Evolutionary conservation across 2,888 invertebrate genomes (phyloP), one percentile per base, ranked within the genome.

Genomic region (Crocallis elinguaria): DNA sequence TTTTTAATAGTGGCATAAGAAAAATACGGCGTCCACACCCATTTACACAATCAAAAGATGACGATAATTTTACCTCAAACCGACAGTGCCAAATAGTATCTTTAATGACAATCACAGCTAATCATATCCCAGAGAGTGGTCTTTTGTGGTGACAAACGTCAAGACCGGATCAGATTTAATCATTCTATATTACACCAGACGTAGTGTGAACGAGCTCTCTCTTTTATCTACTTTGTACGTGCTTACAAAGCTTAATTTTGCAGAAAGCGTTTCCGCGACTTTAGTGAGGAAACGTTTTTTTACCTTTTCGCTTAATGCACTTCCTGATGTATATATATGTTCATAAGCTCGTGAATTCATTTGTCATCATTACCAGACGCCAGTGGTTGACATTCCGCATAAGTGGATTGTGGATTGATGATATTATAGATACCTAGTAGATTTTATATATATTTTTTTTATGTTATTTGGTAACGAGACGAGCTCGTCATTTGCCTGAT

Each of bases 241-340:
- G 62, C 48, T 29, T 27, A 32, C 39, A 32, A 27, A 11, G 49
- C 45, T 50, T 49, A 49, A 52, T 52, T 36, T 37, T 14, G 12
- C 41, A 43, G 44, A 44, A 35, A 49, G 16, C 36, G 41, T 49
- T 50, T 32, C 37, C 42, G 42, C 33, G 49, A 32, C 25, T 49
- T 59, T 54, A 38, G 57, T 23, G 25, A 53, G 61, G 45, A 57
- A 56, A 50, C 46, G 42, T 48, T 60, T 44, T 38, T 55, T 50
- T 49, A 16, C 48, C 19, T 36, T 50, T 46, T 48, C 21, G 49
- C 38, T 30, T 50, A 51, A 62, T 51, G 42, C 36, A 9, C 49
- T 57, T 60, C 50, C 52, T 46, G 56, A 56, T 44, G 44, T 41
- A 27, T 29, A 29, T 25, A 4, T 55, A 48, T 38, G 44, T 48